Percentiles rank a stretch among this genome's conserved stretches.
These are phyloP conservation scores for Lathamus discolor DNA, from an alignment of 2,113 vertebrate genomes.

Conservation along the genomic window DNA sequence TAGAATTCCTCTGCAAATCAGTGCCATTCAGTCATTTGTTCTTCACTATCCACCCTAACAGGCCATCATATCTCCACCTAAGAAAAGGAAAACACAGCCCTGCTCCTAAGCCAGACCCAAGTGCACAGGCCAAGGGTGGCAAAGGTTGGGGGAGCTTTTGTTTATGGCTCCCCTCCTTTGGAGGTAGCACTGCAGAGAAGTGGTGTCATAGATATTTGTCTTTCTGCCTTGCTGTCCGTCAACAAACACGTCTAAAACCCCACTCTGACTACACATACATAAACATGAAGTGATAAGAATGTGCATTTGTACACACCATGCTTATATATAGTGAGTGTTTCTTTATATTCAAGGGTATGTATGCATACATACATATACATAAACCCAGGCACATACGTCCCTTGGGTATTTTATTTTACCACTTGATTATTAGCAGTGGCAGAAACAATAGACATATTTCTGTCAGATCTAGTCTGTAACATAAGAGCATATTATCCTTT, in stretches of 20 bases:
- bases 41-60: neutral
- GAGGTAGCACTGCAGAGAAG: slow-evolving; percentile 1
- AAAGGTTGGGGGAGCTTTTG: slow-evolving; percentile 22
- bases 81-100: slow-evolving; percentile 1
- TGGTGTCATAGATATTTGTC: slow-evolving; percentile 38
- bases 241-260: neutral
- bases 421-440: neutral
- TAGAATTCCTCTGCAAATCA: slow-evolving; percentile 36
- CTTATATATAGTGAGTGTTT: neutral
- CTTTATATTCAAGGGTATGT: neutral
- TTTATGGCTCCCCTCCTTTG: neutral
- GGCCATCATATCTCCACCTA: neutral
- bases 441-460: slow-evolving; percentile 48
- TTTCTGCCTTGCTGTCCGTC: slow-evolving; percentile 34
- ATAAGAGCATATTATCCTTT: slow-evolving; percentile 56
- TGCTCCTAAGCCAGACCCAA: neutral
- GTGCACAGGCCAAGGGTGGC: neutral
- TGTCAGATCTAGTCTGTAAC: slow-evolving; percentile 33
- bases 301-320: neutral
- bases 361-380: neutral
- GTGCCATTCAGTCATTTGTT: neutral
- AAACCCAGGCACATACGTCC: neutral
- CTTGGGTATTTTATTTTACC: slow-evolving; percentile 23
- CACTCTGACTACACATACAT: neutral
- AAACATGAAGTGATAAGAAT: neutral